A percentile compares a stretch with the other conserved stretches of the same genome.
Evolutionary conservation across 2,113 vertebrate genomes (phyloP).

Genomic region (Desmodus rotundus): DNA sequence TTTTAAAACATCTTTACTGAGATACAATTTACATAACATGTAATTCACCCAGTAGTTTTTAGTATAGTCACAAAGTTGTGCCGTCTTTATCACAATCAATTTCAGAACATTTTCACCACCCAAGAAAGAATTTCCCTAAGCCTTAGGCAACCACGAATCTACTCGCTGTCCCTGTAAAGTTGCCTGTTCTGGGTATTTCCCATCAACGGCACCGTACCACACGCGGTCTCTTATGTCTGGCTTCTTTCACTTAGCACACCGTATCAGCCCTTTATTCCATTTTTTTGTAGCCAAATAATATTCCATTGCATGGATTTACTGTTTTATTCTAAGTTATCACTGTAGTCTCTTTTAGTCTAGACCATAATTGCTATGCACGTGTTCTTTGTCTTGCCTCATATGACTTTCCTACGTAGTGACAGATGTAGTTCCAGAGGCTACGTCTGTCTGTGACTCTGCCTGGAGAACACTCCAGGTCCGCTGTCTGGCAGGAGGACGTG

Average conservation of each 20-base stretch:
- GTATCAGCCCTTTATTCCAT: neutral
- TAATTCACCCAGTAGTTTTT: neutral
- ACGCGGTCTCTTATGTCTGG: neutral
- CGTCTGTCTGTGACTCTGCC: too few relatives aligned
- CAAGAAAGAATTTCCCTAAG: neutral
- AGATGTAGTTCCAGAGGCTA: too few relatives aligned
- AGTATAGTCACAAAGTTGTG: neutral
- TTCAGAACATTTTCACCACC: neutral
- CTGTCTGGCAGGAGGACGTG: neutral
- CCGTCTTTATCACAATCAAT: neutral
- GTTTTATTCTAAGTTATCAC: neutral
- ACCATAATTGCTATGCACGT: rapidly evolving
- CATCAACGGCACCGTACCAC: too few relatives aligned
- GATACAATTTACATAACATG: neutral
- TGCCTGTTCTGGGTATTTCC: neutral
- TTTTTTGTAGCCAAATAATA: neutral
- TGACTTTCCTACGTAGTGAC: too few relatives aligned
- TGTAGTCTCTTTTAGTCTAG: neutral
- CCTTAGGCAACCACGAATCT: neutral
- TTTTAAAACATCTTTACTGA: neutral
- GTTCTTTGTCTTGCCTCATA: neutral
- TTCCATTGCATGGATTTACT: neutral
- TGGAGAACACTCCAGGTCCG: neutral
- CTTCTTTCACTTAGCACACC: neutral
- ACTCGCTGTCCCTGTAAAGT: neutral